These are phyloP conservation scores for Dicyrtoma fusca DNA, from an alignment of 2,888 invertebrate species.

Conservation along the genomic window DNA sequence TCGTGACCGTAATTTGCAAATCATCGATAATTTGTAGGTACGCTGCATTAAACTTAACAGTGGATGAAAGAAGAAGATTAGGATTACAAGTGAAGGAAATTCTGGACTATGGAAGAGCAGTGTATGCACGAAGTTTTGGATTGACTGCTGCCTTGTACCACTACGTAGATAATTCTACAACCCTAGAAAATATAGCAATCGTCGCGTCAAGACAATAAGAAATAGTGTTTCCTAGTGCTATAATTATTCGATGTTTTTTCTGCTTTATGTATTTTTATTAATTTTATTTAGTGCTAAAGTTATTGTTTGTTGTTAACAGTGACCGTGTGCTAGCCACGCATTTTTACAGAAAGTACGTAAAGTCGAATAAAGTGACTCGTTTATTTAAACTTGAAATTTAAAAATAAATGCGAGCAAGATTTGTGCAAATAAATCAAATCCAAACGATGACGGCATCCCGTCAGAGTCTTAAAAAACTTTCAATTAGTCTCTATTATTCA, in stretches of 20 bases:
- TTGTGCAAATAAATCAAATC: neutral
- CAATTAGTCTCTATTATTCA: too few relatives aligned
- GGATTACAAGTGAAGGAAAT: slow-evolving; percentile 50
- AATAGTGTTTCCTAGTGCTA: too few relatives aligned
- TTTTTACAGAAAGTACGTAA: too few relatives aligned
- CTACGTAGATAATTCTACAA: slow-evolving; percentile 45
- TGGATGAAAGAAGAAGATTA: slow-evolving; percentile 36
- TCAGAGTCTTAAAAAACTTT: too few relatives aligned
- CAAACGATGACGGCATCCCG: too few relatives aligned
- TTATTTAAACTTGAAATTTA: neutral
- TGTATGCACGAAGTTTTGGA: slow-evolving; percentile 37
- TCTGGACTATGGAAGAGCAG: slow-evolving; percentile 44
- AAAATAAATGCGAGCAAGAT: too few relatives aligned
- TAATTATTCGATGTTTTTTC: too few relatives aligned
- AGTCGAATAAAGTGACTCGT: too few relatives aligned
- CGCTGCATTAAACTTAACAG: slow-evolving; percentile 33
- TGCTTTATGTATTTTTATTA: neutral
- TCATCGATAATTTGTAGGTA: slow-evolving; percentile 23
- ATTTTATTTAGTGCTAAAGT: neutral
- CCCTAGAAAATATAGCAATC: slow-evolving; percentile 51
- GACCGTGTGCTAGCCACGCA: neutral
- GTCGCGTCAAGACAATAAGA: slow-evolving; percentile 35
- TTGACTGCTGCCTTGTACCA: slow-evolving; percentile 25
- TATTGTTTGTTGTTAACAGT: neutral
- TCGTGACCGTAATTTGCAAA: neutral